phyloP scores from a whole-genome alignment of 2,113 vertebrate species.

The Leucosticte australis region DNA sequence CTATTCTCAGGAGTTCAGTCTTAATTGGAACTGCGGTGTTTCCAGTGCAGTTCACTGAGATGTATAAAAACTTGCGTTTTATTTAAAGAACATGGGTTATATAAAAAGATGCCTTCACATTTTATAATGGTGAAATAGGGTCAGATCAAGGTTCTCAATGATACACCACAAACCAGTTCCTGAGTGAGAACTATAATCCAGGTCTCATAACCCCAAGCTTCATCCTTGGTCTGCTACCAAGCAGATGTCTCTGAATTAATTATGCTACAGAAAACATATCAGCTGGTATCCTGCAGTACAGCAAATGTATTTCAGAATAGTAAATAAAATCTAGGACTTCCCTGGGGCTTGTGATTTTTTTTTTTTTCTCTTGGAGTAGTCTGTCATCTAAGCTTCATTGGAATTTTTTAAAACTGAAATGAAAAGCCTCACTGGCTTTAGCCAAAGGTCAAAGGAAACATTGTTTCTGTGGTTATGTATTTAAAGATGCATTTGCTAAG shows the following conservation, averaged over 20 bases:
- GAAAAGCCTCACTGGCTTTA: background rate
- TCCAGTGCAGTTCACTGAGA: background rate
- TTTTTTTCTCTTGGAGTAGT: background rate
- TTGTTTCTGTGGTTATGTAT: background rate
- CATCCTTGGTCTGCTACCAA: background rate
- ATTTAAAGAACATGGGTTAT: background rate
- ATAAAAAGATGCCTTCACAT: background rate
- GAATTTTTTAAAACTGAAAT: background rate
- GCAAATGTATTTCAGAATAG: background rate
- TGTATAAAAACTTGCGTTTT: background rate
- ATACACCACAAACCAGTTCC: background rate
- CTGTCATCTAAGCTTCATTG: background rate
- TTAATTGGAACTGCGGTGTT: background rate
- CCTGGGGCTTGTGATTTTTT: background rate
- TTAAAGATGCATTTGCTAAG: background rate
- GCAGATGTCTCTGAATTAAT: slow-evolving; percentile 20
- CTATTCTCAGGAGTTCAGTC: background rate
- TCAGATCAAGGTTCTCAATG: background rate
- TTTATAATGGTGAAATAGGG: background rate
- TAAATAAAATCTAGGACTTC: background rate
- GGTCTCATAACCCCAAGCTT: background rate
- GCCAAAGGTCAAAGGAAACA: background rate
- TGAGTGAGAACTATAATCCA: background rate
- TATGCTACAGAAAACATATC: background rate
- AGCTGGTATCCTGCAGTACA: background rate